These are phyloP conservation scores for Galbula dea DNA, from an alignment of 2,113 vertebrate species.

Conservation along the genomic window DNA sequence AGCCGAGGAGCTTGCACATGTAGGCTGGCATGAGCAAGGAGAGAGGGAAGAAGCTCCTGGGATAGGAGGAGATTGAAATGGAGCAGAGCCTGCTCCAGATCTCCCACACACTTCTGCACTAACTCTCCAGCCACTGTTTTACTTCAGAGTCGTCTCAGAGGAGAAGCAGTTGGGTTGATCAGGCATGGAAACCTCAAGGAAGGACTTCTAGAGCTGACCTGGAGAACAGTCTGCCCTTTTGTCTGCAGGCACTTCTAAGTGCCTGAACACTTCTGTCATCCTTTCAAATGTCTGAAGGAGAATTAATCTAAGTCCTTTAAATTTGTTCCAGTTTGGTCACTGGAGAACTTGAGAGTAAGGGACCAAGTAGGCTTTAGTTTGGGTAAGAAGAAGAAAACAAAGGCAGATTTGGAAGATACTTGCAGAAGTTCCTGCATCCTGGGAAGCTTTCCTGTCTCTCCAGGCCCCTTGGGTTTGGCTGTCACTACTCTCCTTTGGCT, in stretches of 20 bases:
- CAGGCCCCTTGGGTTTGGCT: not conserved
- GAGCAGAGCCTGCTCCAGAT: not conserved
- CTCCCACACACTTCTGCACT: rapidly evolving
- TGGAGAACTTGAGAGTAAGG: not conserved
- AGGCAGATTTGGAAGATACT: not conserved
- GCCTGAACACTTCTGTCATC: not conserved
- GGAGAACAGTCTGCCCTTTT: not conserved
- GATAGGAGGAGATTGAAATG: not conserved
- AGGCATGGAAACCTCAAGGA: not conserved
- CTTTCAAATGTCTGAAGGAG: not conserved
- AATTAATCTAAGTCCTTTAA: not conserved
- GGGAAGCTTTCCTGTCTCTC: not conserved
- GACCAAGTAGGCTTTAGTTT: not conserved
- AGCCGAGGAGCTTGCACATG: not conserved
- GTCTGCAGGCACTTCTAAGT: not conserved
- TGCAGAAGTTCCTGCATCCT: not conserved
- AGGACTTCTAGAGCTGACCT: not conserved
- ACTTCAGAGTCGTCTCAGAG: not conserved
- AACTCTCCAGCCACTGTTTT: not conserved
- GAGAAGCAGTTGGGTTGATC: not conserved
- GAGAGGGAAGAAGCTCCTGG: not conserved
- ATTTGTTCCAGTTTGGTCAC: not conserved
- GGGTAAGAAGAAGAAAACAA: not conserved
- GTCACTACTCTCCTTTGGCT: not conserved
- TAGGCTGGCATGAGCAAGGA: not conserved